These are phyloP conservation scores for Ceyx erithaca DNA, from an alignment of 2,797 vertebrate species.

Conservation along the genomic window DNA sequence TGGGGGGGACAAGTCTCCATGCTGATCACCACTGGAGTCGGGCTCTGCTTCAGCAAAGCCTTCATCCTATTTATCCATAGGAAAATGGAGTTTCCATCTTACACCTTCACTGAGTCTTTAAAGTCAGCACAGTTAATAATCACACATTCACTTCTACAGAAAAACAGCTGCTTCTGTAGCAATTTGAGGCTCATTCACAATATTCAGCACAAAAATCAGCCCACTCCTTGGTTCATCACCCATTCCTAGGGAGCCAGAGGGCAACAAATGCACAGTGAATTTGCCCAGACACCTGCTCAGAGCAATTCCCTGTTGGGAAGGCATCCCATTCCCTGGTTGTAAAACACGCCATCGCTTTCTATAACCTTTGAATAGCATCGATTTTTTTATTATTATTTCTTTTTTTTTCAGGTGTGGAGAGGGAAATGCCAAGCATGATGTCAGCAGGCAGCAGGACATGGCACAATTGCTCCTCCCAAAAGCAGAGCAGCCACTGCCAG, in stretches of 20 bases:
- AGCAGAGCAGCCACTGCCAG: background rate
- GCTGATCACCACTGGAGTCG: fast-evolving
- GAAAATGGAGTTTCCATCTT: background rate
- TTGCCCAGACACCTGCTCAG: background rate
- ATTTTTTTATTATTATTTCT: background rate
- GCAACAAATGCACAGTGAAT: background rate
- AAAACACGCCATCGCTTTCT: background rate
- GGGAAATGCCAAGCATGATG: background rate
- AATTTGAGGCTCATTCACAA: background rate
- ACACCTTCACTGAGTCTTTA: background rate
- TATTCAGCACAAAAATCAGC: background rate
- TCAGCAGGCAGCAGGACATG: background rate
- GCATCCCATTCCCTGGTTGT: background rate
- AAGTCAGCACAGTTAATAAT: background rate
- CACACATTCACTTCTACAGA: background rate
- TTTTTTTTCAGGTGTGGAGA: background rate
- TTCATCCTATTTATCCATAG: background rate
- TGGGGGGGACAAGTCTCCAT: background rate
- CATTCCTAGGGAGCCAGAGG: background rate
- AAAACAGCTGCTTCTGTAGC: background rate
- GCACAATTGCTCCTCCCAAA: conserved; percentile 6
- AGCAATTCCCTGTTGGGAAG: background rate
- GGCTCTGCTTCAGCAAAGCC: background rate
- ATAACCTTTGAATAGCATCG: background rate
- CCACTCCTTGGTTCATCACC: background rate